Percentiles rank a stretch among this genome's conserved stretches.
Evolutionary conservation across 2,888 invertebrate species (phyloP).

Genomic region (Drosophila putrida): DNA sequence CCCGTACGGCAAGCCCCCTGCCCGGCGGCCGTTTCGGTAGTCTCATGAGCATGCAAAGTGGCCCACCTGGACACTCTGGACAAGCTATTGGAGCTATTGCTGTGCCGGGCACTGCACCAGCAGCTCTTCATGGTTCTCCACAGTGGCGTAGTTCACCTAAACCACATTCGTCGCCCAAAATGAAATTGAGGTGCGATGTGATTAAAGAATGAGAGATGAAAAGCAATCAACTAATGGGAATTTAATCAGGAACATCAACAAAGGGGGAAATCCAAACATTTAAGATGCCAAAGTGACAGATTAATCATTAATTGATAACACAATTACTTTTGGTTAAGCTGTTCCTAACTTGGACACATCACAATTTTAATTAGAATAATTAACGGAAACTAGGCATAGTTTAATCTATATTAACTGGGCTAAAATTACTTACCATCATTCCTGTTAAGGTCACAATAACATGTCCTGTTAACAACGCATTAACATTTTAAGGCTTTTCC

Average conservation of each 20-base stretch:
- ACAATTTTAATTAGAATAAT: background rate
- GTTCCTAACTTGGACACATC: no score
- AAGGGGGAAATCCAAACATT: background rate
- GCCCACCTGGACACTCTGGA: constrained; percentile 57
- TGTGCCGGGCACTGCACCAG: constrained; percentile 20
- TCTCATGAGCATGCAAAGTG: constrained; percentile 88
- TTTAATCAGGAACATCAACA: background rate
- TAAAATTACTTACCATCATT: background rate
- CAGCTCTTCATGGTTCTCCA: constrained; percentile 86
- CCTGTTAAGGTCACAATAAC: background rate
- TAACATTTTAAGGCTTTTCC: constrained; percentile 3
- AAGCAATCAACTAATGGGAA: constrained; percentile 47
- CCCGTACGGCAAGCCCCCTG: constrained; percentile 87
- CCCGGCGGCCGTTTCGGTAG: constrained; percentile 87
- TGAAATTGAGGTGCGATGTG: constrained; percentile 92
- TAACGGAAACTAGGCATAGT: background rate
- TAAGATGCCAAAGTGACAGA: background rate
- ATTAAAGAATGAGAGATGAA: constrained; percentile 23
- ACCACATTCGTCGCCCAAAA: constrained; percentile 94
- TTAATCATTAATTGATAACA: background rate
- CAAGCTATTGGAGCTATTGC: constrained; percentile 23
- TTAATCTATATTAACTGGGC: background rate
- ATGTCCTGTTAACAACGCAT: background rate
- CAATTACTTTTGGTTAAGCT: background rate
- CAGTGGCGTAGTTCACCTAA: constrained; percentile 87